A percentile compares a stretch with the other conserved stretches of the same genome.
Evolutionary conservation across 2,888 invertebrate species (phyloP).

Genomic region (Drosophila suboccidentalis): DNA sequence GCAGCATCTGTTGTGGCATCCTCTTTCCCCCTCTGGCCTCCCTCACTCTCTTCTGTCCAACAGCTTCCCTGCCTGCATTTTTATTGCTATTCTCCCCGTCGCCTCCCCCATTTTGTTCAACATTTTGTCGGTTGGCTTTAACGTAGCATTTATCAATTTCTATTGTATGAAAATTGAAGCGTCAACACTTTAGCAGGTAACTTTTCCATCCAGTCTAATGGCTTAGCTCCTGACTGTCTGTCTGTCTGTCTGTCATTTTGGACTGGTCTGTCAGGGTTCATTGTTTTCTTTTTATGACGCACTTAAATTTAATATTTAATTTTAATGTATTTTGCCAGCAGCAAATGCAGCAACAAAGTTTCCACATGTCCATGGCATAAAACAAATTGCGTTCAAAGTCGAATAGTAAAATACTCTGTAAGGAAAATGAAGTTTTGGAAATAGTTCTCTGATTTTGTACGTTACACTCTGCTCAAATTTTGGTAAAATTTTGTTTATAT

Average conservation of each 20-base stretch:
- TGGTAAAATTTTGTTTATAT: no score
- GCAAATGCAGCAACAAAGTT: conserved; percentile 24
- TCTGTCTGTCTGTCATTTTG: conserved; percentile 2
- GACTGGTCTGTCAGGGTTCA: conserved; percentile 37
- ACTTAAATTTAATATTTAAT: conserved; percentile 84
- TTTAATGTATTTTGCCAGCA: conserved; percentile 69
- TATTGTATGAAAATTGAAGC: conserved; percentile 39
- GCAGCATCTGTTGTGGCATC: no score
- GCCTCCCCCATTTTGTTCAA: conserved; percentile 39
- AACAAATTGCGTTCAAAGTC: not conserved
- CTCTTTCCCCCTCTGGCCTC: no score
- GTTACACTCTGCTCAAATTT: no score
- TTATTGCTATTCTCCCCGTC: not conserved
- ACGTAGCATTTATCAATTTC: conserved; percentile 23
- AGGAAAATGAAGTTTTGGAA: not conserved
- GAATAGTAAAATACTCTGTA: not conserved
- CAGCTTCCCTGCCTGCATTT: conserved; percentile 6
- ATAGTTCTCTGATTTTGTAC: no score
- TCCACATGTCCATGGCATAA: conserved; percentile 25
- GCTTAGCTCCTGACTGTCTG: conserved; percentile 1
- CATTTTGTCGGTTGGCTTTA: conserved; percentile 53
- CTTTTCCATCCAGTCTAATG: conserved; percentile 14
- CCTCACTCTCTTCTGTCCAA: not conserved
- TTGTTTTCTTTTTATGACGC: conserved; percentile 74
- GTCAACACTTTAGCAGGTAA: conserved; percentile 42